Evolutionary conservation across 2,113 vertebrate species (phyloP).

Genomic region (Brachirus orientalis): DNA sequence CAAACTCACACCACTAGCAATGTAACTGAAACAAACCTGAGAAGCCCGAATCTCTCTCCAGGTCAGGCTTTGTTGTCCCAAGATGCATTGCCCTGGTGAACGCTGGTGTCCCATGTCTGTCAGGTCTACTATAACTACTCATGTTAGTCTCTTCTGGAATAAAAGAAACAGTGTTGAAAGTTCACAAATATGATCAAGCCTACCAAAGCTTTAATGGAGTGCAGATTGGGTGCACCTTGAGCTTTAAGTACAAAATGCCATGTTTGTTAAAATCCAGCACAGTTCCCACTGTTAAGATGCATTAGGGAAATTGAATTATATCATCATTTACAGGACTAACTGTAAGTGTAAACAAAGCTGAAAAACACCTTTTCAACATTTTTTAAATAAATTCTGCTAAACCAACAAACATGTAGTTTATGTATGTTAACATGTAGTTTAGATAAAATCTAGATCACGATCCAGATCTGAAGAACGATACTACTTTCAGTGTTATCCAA

Average conservation of each 20-base stretch:
- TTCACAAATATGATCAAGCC: too few species aligned
- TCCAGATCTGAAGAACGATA: too few species aligned
- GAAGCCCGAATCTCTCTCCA: conserved; percentile 90
- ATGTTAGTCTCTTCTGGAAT: conserved; percentile 40
- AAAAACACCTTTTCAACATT: too few species aligned
- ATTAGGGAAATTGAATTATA: too few species aligned
- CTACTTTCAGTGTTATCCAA: too few species aligned
- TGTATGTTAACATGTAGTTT: too few species aligned
- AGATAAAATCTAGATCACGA: too few species aligned
- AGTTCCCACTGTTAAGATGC: neutral
- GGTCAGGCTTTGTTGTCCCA: conserved; percentile 71
- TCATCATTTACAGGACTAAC: too few species aligned
- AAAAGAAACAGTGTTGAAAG: neutral
- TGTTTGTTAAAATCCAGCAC: neutral
- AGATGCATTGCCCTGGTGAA: conserved; percentile 59
- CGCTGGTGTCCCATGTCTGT: conserved; percentile 38
- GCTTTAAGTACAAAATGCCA: neutral
- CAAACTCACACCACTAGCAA: neutral
- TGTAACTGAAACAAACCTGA: conserved; percentile 82
- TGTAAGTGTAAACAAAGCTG: too few species aligned
- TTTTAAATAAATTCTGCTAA: too few species aligned
- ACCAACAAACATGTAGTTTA: too few species aligned
- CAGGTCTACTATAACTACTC: conserved; percentile 47
- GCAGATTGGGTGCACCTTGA: neutral
- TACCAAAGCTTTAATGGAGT: neutral